These are phyloP conservation scores for Numenius phaeopus DNA, from an alignment of 2,797 vertebrate genomes.

Conservation along the genomic window DNA sequence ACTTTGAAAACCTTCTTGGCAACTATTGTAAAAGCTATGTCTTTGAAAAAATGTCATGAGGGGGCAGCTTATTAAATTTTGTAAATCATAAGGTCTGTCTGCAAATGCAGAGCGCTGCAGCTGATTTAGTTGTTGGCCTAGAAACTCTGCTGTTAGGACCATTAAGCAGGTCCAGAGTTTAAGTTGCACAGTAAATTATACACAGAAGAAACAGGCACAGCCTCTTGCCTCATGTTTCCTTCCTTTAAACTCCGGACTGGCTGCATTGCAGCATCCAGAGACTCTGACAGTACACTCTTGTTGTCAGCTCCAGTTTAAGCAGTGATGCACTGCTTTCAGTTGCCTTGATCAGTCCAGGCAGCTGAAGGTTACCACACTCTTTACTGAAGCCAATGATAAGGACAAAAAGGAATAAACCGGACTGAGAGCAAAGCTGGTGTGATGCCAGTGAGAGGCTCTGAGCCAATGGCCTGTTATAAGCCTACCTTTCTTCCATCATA, in stretches of 20 bases:
- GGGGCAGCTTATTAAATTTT: slow-evolving; percentile 72
- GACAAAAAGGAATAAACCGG: background rate
- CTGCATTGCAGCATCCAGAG: background rate
- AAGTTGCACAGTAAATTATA: slow-evolving; percentile 70
- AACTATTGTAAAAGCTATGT: slow-evolving; percentile 36
- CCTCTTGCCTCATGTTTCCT: background rate
- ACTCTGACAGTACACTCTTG: background rate
- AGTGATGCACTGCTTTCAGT: background rate
- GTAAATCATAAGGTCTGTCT: slow-evolving; percentile 71
- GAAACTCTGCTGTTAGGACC: slow-evolving; percentile 71
- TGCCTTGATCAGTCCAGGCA: background rate
- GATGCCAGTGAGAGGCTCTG: background rate
- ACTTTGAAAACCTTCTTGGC: slow-evolving; percentile 58
- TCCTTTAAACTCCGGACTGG: background rate
- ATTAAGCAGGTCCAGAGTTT: slow-evolving; percentile 74
- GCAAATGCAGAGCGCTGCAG: slow-evolving; percentile 40
- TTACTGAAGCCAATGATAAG: background rate
- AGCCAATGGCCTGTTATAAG: background rate
- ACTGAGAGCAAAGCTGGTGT: background rate
- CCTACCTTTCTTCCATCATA: background rate
- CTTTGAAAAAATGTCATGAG: slow-evolving; percentile 31
- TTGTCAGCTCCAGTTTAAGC: background rate
- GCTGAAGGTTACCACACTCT: background rate
- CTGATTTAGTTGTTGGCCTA: slow-evolving; percentile 74
- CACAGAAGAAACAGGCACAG: slow-evolving; percentile 41